Conservation (phyloP, 2,113 vertebrate genomes). For the Albula goreensis region DNA sequence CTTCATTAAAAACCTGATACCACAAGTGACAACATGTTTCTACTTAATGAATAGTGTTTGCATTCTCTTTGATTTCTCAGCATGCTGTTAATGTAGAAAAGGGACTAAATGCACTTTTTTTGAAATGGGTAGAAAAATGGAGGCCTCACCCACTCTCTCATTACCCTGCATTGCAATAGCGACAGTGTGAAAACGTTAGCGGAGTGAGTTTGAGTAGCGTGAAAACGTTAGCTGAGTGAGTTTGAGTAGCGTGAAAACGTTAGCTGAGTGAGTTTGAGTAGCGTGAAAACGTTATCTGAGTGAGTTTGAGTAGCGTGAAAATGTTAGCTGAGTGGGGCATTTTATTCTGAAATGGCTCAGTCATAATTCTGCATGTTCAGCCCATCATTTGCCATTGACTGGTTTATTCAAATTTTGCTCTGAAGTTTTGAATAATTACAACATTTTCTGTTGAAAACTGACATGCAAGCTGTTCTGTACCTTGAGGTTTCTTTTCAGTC, state of each 20-base stretch:
- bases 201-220: no score
- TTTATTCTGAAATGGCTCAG: neutral
- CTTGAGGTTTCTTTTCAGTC: neutral
- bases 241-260: no score
- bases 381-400: neutral
- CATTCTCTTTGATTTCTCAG: neutral
- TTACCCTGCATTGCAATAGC: neutral
- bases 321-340: no score
- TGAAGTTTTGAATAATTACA: neutral
- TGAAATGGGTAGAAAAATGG: conserved; percentile 56
- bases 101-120: neutral
- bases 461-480: neutral
- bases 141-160: neutral
- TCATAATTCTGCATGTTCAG: neutral
- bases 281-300: no score
- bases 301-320: no score
- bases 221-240: no score
- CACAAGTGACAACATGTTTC: conserved; percentile 36
- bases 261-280: no score
- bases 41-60: conserved; percentile 21
- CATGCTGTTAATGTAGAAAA: conserved; percentile 2
- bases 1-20: conserved; percentile 41
- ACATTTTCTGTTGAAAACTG: neutral
- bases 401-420: neutral
- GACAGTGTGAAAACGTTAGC: neutral